phyloP scores from a whole-genome alignment of 2,113 vertebrate genomes.

The Xenus cinereus region DNA sequence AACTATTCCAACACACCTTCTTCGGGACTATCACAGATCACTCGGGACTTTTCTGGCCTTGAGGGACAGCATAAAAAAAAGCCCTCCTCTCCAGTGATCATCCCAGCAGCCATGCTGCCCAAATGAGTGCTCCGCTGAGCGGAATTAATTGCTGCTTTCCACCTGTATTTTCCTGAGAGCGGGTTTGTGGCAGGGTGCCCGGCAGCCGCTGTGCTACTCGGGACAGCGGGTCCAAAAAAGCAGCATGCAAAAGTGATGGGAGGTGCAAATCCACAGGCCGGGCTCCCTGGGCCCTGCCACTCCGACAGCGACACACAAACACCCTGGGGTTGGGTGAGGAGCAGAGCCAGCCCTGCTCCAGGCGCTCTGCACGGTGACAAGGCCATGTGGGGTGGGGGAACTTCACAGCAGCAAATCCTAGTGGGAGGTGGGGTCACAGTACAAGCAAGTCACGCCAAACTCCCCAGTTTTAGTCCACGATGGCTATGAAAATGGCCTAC shows the following conservation, averaged over 20 bases:
- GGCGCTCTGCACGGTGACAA: background rate
- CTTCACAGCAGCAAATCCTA: background rate
- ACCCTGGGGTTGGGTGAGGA: background rate
- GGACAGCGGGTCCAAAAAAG: background rate
- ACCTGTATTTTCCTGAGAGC: constrained; percentile 16
- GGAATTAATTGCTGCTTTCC: constrained; percentile 22
- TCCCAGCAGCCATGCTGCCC: background rate
- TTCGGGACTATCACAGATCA: background rate
- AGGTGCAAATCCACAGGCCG: background rate
- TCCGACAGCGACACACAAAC: background rate
- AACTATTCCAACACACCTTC: background rate
- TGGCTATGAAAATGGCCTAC: background rate
- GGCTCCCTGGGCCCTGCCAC: background rate
- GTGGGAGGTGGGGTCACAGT: background rate
- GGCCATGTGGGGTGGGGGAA: background rate
- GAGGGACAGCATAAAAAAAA: background rate
- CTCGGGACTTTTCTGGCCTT: background rate
- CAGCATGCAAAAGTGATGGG: constrained; percentile 36
- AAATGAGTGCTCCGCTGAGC: background rate
- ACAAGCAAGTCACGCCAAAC: background rate
- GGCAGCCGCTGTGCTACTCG: background rate
- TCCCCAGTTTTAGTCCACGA: background rate
- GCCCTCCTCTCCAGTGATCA: background rate
- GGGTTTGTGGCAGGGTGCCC: background rate
- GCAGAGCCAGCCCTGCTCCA: background rate